phyloP scores from a whole-genome alignment of 2,113 vertebrate genomes.

The Callocephalon fimbriatum region DNA sequence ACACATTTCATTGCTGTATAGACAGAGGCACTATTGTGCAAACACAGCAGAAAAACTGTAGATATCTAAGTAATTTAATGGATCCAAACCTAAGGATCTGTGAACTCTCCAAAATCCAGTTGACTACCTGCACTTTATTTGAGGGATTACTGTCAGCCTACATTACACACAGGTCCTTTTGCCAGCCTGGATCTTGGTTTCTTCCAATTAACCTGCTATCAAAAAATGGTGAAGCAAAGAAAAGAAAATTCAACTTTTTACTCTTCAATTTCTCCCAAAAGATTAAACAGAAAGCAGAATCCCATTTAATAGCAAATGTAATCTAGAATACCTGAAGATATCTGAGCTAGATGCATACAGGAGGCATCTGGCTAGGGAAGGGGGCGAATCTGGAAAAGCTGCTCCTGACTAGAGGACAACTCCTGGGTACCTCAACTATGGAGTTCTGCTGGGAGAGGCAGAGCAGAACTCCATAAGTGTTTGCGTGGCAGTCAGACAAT shows the following conservation, averaged over 20 bases:
- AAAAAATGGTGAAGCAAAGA: not conserved
- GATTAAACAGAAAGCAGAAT: not conserved
- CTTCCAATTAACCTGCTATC: not conserved
- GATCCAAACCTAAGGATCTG: not conserved
- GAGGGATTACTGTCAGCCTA: not conserved
- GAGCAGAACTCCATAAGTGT: conserved; percentile 1
- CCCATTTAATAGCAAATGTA: not conserved
- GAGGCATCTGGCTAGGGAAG: conserved; percentile 31
- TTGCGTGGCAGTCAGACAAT: not conserved
- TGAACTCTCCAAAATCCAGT: not conserved
- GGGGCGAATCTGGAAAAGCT: conserved; percentile 23
- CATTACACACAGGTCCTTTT: not conserved
- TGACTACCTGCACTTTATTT: not conserved
- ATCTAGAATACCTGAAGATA: conserved; percentile 44
- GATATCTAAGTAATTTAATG: not conserved
- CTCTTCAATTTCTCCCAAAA: not conserved
- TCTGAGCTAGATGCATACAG: conserved; percentile 44
- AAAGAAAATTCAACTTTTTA: not conserved
- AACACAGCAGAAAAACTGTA: not conserved
- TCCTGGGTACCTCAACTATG: conserved; percentile 22
- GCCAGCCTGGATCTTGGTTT: not conserved
- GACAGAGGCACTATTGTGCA: conserved; percentile 31
- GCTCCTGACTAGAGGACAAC: conserved; percentile 37
- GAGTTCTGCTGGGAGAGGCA: conserved; percentile 62
- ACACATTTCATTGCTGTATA: conserved; percentile 12